phyloP scores from a whole-genome alignment of 2,888 invertebrate species.

The Ypsolopha scabrella region DNA sequence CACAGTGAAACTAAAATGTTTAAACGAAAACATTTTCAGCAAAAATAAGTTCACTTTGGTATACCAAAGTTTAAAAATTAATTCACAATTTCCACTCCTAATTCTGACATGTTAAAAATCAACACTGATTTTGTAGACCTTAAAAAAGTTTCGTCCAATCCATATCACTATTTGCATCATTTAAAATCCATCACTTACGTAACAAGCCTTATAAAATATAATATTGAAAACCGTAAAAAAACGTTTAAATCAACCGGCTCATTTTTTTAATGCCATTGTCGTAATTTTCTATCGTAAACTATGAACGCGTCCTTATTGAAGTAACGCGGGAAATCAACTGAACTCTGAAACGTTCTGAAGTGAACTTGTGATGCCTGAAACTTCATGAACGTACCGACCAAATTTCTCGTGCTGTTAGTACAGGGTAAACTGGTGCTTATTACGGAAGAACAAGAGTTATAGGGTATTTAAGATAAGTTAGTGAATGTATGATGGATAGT shows the following conservation, averaged over 20 bases:
- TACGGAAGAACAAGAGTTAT: no score
- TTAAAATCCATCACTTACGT: no score
- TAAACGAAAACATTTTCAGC: slow-evolving; percentile 4
- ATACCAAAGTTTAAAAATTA: no score
- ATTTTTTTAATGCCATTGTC: neutral
- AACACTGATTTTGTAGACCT: no score
- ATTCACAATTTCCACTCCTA: neutral
- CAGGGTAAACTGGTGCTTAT: no score
- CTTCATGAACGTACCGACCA: neutral
- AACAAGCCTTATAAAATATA: no score
- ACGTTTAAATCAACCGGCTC: neutral
- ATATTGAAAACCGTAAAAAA: neutral
- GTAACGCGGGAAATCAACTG: neutral
- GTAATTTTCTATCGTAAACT: neutral
- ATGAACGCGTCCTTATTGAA: neutral
- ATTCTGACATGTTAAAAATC: neutral
- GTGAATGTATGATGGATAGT: no score
- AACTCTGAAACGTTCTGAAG: neutral
- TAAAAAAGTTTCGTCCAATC: no score
- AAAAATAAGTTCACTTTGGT: neutral
- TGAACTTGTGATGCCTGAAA: neutral
- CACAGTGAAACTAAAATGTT: slow-evolving; percentile 5
- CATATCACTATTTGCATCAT: no score
- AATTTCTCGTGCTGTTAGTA: no score
- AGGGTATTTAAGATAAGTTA: no score